phyloP scores from a whole-genome alignment of 2,888 invertebrate species.

The Netelia inedita region DNA sequence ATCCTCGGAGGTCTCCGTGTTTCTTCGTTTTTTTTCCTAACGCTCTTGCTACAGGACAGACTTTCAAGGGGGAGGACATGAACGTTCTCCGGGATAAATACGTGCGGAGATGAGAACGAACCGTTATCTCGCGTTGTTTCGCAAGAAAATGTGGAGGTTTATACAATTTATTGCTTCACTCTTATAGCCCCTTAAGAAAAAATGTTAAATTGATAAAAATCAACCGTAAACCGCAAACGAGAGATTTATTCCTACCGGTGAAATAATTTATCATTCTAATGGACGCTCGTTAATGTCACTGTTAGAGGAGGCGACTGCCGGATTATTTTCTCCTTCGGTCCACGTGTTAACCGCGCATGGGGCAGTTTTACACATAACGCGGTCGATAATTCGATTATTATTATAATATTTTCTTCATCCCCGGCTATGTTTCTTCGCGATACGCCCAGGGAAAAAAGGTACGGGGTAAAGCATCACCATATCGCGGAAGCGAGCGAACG shows the following conservation, averaged over 20 bases:
- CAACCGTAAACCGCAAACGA: constrained; percentile 47
- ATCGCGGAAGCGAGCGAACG: neutral
- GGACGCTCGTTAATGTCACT: constrained; percentile 68
- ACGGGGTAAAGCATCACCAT: neutral
- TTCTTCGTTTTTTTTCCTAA: constrained; percentile 17
- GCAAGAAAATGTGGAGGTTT: constrained; percentile 23
- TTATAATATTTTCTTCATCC: constrained; percentile 53
- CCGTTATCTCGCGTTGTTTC: constrained; percentile 53
- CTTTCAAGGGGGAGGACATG: constrained; percentile 33
- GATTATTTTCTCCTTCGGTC: constrained; percentile 53
- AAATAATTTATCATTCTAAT: constrained; percentile 73
- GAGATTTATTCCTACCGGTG: constrained; percentile 68
- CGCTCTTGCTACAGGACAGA: constrained; percentile 51
- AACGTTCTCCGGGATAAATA: constrained; percentile 66
- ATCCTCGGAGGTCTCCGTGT: constrained; percentile 71
- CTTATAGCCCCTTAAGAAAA: constrained; percentile 58
- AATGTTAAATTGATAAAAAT: neutral
- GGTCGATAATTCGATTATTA: constrained; percentile 55
- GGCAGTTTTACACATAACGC: constrained; percentile 28
- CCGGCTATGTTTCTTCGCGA: constrained; percentile 38
- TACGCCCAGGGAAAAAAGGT: constrained; percentile 16
- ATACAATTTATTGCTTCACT: constrained; percentile 51
- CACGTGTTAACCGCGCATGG: constrained; percentile 12
- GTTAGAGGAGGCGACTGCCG: constrained; percentile 33
- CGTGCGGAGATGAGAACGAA: constrained; percentile 47